Evolutionary conservation across 2,888 invertebrate species (phyloP).

Genomic region (Diarsia brunnea): DNA sequence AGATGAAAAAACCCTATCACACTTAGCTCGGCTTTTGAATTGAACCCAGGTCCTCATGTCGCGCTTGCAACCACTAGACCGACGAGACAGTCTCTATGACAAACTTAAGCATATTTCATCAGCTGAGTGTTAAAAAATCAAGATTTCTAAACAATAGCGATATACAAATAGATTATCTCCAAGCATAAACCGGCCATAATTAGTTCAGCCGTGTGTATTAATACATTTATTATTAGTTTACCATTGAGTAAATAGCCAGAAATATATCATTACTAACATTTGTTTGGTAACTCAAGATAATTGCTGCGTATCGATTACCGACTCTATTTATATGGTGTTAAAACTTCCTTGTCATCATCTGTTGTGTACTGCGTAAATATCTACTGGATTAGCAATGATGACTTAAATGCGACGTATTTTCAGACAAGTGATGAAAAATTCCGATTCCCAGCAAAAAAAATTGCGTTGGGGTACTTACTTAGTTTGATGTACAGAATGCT

Average conservation of each 20-base stretch:
- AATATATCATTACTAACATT: conserved; percentile 37
- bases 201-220: conserved; percentile 23
- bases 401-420: not conserved
- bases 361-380: not conserved
- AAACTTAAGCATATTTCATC: not conserved
- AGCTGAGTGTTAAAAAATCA: not conserved
- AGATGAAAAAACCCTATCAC: no score
- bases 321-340: conserved; percentile 26
- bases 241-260: conserved; percentile 27
- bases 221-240: conserved; percentile 46
- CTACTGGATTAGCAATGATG: not conserved
- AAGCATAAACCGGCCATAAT: not conserved
- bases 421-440: not conserved
- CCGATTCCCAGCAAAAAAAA: no score
- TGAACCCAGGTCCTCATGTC: no score
- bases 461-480: no score
- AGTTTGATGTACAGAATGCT: no score
- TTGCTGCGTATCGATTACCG: conserved; percentile 23
- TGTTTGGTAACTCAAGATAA: conserved; percentile 48
- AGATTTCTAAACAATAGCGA: not conserved
- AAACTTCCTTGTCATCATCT: not conserved
- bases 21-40: no score
- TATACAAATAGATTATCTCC: not conserved
- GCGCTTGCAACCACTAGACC: no score
- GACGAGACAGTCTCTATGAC: not conserved